phyloP scores from a whole-genome alignment of 2,888 invertebrate species.

The Callosobruchus maculatus region DNA sequence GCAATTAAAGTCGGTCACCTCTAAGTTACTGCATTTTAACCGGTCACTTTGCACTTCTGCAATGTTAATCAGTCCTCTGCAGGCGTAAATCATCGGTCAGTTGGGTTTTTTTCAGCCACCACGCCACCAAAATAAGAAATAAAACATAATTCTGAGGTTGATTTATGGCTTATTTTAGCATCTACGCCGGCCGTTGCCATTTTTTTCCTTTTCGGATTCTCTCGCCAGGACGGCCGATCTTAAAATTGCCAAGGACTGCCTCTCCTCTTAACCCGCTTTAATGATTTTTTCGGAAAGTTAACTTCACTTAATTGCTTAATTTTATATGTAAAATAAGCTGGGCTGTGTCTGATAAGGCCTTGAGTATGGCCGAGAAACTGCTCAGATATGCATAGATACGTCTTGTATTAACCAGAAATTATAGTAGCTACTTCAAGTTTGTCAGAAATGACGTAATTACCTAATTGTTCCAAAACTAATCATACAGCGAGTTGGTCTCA shows the following conservation, averaged over 20 bases:
- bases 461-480: no score
- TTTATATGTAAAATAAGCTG: neutral
- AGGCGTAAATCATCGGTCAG: neutral
- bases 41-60: slow-evolving; percentile 28
- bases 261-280: neutral
- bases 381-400: neutral
- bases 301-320: neutral
- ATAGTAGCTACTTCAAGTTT: neutral
- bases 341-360: neutral
- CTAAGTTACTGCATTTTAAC: slow-evolving; percentile 7
- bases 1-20: slow-evolving; percentile 6
- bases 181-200: neutral
- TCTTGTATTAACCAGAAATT: neutral
- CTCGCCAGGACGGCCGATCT: neutral
- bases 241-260: neutral
- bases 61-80: slow-evolving; percentile 20
- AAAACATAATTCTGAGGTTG: neutral
- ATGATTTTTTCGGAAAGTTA: neutral
- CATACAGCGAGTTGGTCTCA: no score
- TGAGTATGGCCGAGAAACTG: neutral
- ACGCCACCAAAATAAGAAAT: neutral
- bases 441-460: no score
- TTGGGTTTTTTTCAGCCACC: neutral
- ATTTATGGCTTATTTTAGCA: neutral
- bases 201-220: neutral